Evolutionary conservation across 2,797 vertebrate species (phyloP), one percentile per base, ranked within the genome.

Genomic region (Pagetopsis macropterus): DNA sequence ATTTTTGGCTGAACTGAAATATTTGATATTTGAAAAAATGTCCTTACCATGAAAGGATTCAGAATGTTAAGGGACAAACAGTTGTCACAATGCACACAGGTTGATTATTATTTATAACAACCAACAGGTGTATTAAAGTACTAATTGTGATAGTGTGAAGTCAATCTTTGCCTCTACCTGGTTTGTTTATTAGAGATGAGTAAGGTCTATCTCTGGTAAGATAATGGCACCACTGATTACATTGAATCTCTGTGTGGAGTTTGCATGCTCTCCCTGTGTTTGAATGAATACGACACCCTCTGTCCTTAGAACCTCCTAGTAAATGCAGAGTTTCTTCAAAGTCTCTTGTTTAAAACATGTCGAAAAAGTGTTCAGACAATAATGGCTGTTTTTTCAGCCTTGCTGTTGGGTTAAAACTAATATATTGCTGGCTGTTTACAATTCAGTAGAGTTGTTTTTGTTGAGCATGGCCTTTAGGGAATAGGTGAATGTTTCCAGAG

Each of bases 151-250:
- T 46, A 8, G 9, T 52, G 9, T 73, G 3, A 50, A 41, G 14
- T 45, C 59, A 49, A 43, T 41, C 27, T 58, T 60, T 49, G 3
- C 50, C 62, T 77, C n/a, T 44, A 13, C 3, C n/a, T 48, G 31
- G 7, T 7, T 46, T 41, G 5, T 46, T 41, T 19, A 33, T 48
- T 27, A 27, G 27, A 27, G 27, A 27, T 27, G 27, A 43, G 31
- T 33, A 16, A 13, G 13, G 17, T 49, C 17, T 21, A n/a, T 9
- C 62, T 27, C 5, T 27, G 27, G 65, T 46, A 50, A 65, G 17
- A 43, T 69, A 56, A 72, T 31, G 54, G 17, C 17, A 33, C 46
- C 37, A 31, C 23, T 14, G 31, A 49, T 19, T 27, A 40, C 19
- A 46, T 12, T 2, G 13, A 37, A 9, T 27, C 19, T 62, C n/a